These are phyloP conservation scores for Epistrophella euchroma DNA, from an alignment of 2,888 invertebrate genomes.

Conservation along the genomic window DNA sequence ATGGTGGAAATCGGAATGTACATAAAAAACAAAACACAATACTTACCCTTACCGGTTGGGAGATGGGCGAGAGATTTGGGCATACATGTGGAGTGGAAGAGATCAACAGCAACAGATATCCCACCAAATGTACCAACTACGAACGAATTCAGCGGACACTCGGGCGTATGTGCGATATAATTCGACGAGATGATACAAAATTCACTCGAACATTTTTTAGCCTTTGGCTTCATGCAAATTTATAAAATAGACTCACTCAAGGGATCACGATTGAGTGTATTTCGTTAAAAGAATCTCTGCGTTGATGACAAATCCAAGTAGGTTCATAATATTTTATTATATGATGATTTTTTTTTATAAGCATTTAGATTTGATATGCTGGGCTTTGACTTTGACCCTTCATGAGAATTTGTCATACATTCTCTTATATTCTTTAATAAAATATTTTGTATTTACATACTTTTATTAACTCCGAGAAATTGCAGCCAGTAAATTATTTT, in stretches of 20 bases:
- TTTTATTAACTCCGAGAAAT: too few species aligned
- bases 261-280: conserved; percentile 47
- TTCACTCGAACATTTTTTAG: conserved; percentile 44
- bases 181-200: conserved; percentile 21
- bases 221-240: not conserved
- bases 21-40: not conserved
- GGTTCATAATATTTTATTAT: too few species aligned
- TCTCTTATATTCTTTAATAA: too few species aligned
- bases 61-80: not conserved
- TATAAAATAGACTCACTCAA: not conserved
- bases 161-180: conserved; percentile 64
- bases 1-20: conserved; percentile 3
- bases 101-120: conserved; percentile 36
- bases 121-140: not conserved
- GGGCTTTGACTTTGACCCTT: too few species aligned
- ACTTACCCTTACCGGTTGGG: not conserved
- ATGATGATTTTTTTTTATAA: too few species aligned
- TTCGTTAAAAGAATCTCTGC: not conserved
- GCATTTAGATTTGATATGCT: too few species aligned
- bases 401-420: too few species aligned
- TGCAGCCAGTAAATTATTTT: too few species aligned
- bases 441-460: too few species aligned
- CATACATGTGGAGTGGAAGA: not conserved
- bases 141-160: conserved; percentile 13
- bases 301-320: not conserved